Evolutionary conservation across 2,888 invertebrate genomes (phyloP).

Genomic region (Rhagophthalmus giganteus): DNA sequence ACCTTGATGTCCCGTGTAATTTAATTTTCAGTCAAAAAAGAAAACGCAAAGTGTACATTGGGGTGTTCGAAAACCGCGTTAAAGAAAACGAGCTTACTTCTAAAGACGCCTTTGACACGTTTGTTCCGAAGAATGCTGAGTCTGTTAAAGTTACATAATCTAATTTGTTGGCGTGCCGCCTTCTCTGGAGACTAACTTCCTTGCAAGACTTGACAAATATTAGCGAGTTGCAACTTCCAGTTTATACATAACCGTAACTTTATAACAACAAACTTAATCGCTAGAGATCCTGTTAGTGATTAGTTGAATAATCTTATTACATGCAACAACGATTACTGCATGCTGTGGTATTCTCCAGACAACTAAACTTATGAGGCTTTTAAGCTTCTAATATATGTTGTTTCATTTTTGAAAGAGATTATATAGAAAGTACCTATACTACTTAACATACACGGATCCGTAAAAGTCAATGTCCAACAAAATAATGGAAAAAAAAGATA

Average conservation of each 20-base stretch:
- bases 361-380: constrained; percentile 27
- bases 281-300: constrained; percentile 22
- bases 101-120: constrained; percentile 15
- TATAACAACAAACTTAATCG: constrained; percentile 21
- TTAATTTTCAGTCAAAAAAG: constrained; percentile 8
- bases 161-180: constrained; percentile 19
- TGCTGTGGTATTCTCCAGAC: constrained; percentile 24
- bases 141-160: constrained; percentile 22
- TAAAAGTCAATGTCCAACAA: too few species aligned
- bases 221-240: constrained; percentile 22
- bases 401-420: too few species aligned
- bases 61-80: constrained; percentile 6
- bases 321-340: constrained; percentile 17
- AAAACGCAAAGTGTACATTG: constrained; percentile 10
- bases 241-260: constrained; percentile 22
- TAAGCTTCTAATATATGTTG: too few species aligned
- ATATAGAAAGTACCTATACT: too few species aligned
- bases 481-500: too few species aligned
- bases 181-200: constrained; percentile 20
- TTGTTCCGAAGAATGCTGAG: constrained; percentile 19
- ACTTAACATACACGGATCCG: too few species aligned
- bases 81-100: constrained; percentile 17
- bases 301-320: constrained; percentile 21
- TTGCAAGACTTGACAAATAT: constrained; percentile 26
- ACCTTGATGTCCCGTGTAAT: constrained; percentile 12